Evolutionary conservation across 2,113 vertebrate species (phyloP).

Genomic region (Anser cygnoides): DNA sequence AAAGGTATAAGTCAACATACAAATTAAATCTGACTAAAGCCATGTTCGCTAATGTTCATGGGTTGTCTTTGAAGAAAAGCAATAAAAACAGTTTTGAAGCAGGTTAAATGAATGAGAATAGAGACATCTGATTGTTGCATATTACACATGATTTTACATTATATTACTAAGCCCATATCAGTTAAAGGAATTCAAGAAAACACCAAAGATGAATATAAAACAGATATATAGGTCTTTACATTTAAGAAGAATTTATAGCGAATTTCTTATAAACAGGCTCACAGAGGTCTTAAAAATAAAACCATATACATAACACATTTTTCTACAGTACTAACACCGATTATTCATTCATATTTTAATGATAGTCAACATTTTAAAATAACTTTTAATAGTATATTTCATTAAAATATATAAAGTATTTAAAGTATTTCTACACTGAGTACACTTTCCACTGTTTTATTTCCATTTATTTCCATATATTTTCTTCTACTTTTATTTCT

Average conservation of each 20-base stretch:
- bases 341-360: constrained; percentile 45
- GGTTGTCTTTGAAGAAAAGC: constrained; percentile 67
- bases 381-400: not conserved
- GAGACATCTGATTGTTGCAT: constrained; percentile 68
- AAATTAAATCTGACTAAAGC: constrained; percentile 79
- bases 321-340: constrained; percentile 18
- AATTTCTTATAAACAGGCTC: constrained; percentile 25
- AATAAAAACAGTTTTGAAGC: constrained; percentile 60
- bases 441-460: constrained; percentile 14
- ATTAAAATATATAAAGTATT: constrained; percentile 22
- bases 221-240: not conserved
- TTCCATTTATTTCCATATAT: constrained; percentile 19
- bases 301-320: constrained; percentile 25
- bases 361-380: constrained; percentile 32
- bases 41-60: constrained; percentile 69
- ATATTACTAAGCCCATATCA: constrained; percentile 65
- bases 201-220: constrained; percentile 34
- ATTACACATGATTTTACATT: constrained; percentile 75
- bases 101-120: constrained; percentile 73
- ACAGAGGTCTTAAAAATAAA: constrained; percentile 26
- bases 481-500: constrained; percentile 9
- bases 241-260: constrained; percentile 7
- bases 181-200: constrained; percentile 39
- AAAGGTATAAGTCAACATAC: constrained; percentile 74
- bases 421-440: not conserved